A percentile compares a stretch with the other conserved stretches of the same genome.
Evolutionary conservation across 2,888 invertebrate species (phyloP).

Genomic region (Brachypalpus laphriformis): DNA sequence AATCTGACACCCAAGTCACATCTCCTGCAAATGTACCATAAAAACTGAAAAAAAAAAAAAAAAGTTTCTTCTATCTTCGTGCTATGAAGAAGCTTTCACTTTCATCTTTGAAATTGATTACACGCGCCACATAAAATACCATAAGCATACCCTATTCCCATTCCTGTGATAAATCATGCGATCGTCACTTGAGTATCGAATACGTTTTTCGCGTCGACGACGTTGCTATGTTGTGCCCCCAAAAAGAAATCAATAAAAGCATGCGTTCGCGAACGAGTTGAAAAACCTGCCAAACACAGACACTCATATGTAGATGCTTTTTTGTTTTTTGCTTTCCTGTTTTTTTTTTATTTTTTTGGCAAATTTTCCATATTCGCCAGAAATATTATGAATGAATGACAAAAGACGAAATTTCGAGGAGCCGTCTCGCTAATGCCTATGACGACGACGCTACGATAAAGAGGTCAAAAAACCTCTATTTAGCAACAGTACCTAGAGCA

Average conservation of each 20-base stretch:
- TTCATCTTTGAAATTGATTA: slow-evolving; percentile 70
- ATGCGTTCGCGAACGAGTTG: slow-evolving; percentile 43
- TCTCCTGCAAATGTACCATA: slow-evolving; percentile 52
- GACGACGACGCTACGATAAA: slow-evolving; percentile 30
- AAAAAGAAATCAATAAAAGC: slow-evolving; percentile 32
- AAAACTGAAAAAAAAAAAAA: slow-evolving; percentile 12
- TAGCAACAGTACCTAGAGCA: slow-evolving; percentile 1
- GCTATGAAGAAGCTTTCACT: slow-evolving; percentile 44
- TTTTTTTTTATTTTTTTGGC: slow-evolving; percentile 27
- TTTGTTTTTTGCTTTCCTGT: too few species aligned
- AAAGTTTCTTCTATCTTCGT: slow-evolving; percentile 3
- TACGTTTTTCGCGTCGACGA: slow-evolving; percentile 30
- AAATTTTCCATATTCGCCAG: slow-evolving; percentile 47
- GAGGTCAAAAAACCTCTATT: slow-evolving; percentile 52
- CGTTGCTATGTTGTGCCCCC: slow-evolving; percentile 1
- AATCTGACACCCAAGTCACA: slow-evolving; percentile 60
- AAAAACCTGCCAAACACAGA: slow-evolving; percentile 42
- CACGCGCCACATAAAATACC: slow-evolving; percentile 65
- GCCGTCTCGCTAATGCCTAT: slow-evolving; percentile 12
- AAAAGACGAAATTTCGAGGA: slow-evolving; percentile 21
- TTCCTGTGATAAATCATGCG: slow-evolving; percentile 63
- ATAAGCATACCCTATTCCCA: slow-evolving; percentile 36
- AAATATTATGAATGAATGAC: slow-evolving; percentile 57
- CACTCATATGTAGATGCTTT: not conserved
- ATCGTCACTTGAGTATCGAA: slow-evolving; percentile 56